Conservation (phyloP, 2,113 vertebrate genomes). For the Plotosus lineatus region DNA sequence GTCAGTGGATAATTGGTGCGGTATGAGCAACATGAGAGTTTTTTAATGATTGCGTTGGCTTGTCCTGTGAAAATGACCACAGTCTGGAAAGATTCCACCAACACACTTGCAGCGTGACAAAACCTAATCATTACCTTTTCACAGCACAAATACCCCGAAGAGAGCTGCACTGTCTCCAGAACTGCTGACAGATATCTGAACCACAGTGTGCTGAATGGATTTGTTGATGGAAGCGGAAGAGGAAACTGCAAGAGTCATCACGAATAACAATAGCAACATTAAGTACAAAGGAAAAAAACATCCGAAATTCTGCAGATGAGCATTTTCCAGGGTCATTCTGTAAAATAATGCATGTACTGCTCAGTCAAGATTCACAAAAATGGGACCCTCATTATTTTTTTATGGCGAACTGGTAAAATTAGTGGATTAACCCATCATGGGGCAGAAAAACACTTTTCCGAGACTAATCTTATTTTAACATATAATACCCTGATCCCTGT, state of each 20-base stretch:
- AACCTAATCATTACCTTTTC: constrained; percentile 6
- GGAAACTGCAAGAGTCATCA: constrained; percentile 18
- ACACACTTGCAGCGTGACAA: constrained; percentile 2
- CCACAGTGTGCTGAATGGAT: not conserved
- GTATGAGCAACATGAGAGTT: not conserved
- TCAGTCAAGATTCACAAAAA: not conserved
- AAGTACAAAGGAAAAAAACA: not conserved
- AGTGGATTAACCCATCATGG: not conserved
- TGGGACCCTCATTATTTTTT: not conserved
- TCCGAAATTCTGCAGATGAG: not conserved
- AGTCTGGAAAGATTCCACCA: not conserved
- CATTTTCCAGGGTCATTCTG: not conserved
- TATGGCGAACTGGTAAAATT: not conserved
- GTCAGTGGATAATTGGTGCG: not conserved
- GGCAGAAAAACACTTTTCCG: not conserved
- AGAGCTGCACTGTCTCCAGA: not conserved
- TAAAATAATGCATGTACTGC: not conserved
- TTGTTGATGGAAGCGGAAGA: constrained; percentile 16
- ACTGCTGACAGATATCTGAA: constrained; percentile 3
- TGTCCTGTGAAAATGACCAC: not conserved
- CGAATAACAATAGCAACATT: constrained; percentile 17
- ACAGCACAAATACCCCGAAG: not conserved
- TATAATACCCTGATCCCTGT: not conserved
- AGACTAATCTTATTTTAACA: not conserved
- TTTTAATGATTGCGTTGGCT: not conserved